These are phyloP conservation scores for Aphelocoma coerulescens DNA, from an alignment of 2,113 vertebrate species.

Conservation along the genomic window DNA sequence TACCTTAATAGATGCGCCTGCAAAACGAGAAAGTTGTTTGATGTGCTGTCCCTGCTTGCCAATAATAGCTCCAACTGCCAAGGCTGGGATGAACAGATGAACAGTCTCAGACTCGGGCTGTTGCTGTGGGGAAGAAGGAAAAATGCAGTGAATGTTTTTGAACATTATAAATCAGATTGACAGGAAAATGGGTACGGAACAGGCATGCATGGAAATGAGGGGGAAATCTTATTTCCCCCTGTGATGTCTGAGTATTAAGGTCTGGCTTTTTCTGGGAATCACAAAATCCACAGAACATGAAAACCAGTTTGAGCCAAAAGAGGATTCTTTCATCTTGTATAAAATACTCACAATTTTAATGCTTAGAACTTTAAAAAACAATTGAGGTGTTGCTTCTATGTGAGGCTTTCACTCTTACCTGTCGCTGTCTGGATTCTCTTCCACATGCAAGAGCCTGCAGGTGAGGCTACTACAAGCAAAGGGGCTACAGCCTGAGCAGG, in stretches of 20 bases:
- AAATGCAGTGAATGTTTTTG: constrained; percentile 54
- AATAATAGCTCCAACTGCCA: constrained; percentile 96
- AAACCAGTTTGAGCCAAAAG: constrained; percentile 35
- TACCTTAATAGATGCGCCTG: constrained; percentile 98
- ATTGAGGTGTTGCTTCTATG: background rate
- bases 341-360: background rate
- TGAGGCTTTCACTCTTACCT: background rate
- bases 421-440: background rate
- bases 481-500: background rate
- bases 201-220: constrained; percentile 45
- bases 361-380: background rate
- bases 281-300: background rate
- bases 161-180: constrained; percentile 43
- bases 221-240: constrained; percentile 19
- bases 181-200: constrained; percentile 20
- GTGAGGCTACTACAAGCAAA: background rate
- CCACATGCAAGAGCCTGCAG: background rate
- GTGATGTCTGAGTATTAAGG: constrained; percentile 12
- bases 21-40: constrained; percentile 97
- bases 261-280: constrained; percentile 17
- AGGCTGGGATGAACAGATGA: constrained; percentile 94
- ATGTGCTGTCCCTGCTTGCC: constrained; percentile 99
- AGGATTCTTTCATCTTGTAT: constrained; percentile 23
- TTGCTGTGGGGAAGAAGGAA: constrained; percentile 70
- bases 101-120: constrained; percentile 94